Evolutionary conservation across 2,888 invertebrate species (phyloP), one percentile per base, ranked within the genome.

Genomic region (Drosophila silvestris): DNA sequence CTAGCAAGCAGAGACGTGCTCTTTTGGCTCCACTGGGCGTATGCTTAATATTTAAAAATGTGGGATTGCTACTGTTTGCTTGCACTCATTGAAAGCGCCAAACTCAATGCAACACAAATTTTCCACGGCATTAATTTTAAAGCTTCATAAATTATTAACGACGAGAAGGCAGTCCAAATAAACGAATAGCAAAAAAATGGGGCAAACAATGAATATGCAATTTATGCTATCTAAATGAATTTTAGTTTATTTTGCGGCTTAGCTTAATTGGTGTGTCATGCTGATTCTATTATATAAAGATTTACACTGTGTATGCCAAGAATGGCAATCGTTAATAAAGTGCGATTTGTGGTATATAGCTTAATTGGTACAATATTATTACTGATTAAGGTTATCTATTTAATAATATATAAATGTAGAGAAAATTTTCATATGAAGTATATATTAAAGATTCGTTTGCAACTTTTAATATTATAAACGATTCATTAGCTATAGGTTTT

Each of bases 31-130:
- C 54, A 62, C 44, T 60, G 73, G 73, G 52, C 64, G 69, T 70
- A 67, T 80, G 50, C 63, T 69, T 73, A 73, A 77, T 77, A 66
- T 79, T 78, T 76, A 39, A 66, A 60, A 63, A 52, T 33, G 35
- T 66, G 52, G 41, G 9, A 59, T 56, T 58, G 9, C 41, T 37
- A 44, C 57, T 26, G 28, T 39, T 61, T 47, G 33, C 33, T 30
- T 35, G n/a, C 56, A 26, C 28, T 22, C 39, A 68, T 50, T 19
- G 28, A 47, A 37, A 54, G 28, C 33, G 32, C 26, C 32, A 41
- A 39, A 35, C 28, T 37, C 22, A 66, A 53, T 47, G 52, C 67
- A 67, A 53, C 44, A 65, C 5, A 39, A 7, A 30, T 22, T 35
- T 26, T 26, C 16, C 28, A 53, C 5, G 28, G 74, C 70, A 74